Evolutionary conservation across 35 echinoderm and acorn worm genomes (phyloP).

Genomic region (Apostichopus parvimensis): DNA sequence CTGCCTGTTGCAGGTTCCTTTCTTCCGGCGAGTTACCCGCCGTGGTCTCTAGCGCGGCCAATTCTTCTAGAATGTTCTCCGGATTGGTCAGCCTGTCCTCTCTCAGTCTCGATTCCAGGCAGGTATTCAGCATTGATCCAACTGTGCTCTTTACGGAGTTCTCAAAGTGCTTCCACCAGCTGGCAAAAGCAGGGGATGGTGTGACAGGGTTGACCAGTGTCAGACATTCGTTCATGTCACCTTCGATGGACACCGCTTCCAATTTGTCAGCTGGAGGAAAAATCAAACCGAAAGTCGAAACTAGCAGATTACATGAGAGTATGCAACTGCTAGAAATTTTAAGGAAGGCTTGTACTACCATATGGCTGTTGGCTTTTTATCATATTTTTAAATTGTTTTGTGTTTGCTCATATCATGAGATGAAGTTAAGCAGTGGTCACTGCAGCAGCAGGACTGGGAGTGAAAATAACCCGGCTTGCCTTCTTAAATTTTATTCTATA

Average conservation of each 20-base stretch:
- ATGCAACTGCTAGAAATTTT: no score
- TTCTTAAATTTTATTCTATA: no score
- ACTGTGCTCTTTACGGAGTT: conserved; percentile 72
- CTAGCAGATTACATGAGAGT: no score
- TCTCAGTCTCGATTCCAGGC: conserved; percentile 82
- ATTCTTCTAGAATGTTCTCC: conserved; percentile 80
- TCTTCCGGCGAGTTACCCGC: conserved; percentile 47
- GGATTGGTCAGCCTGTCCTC: conserved; percentile 34
- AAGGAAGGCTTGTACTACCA: no score
- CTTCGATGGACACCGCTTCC: conserved; percentile 67
- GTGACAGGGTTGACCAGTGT: conserved; percentile 62
- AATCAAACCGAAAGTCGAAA: not conserved
- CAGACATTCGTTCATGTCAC: conserved; percentile 67
- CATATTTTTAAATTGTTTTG: not conserved
- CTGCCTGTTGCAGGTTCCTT: conserved; percentile 67
- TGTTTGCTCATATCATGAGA: no score
- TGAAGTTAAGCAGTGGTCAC: no score
- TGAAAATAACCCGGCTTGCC: no score
- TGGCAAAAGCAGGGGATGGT: conserved; percentile 39
- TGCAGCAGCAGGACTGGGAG: no score
- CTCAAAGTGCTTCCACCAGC: conserved; percentile 78
- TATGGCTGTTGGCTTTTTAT: no score
- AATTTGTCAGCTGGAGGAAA: conserved; percentile 75
- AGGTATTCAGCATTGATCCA: conserved; percentile 72
- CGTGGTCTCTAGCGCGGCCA: conserved; percentile 51